These are phyloP conservation scores for Nezara viridula DNA, from an alignment of 2,888 invertebrate species.

Conservation along the genomic window DNA sequence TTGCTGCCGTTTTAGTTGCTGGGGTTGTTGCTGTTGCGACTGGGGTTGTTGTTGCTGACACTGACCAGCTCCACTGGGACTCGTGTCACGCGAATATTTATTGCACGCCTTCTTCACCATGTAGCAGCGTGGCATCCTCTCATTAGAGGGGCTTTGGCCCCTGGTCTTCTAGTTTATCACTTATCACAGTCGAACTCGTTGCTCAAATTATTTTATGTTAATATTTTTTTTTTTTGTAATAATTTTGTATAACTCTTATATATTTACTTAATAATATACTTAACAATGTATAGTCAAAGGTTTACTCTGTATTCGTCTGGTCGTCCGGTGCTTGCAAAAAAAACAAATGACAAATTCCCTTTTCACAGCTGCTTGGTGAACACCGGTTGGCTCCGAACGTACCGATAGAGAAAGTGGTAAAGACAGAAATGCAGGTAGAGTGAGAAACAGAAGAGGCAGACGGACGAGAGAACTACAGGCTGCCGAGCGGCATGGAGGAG, in stretches of 20 bases:
- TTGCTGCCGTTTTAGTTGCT: constrained; percentile 44
- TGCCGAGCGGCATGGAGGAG: constrained; percentile 47
- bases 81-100: constrained; percentile 64
- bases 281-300: constrained; percentile 44
- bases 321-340: constrained; percentile 42
- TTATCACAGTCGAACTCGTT: constrained; percentile 60
- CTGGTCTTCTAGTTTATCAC: constrained; percentile 40
- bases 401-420: constrained; percentile 58
- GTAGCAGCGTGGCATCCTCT: constrained; percentile 82
- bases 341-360: constrained; percentile 5
- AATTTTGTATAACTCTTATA: constrained; percentile 28
- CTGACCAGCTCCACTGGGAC: constrained; percentile 46
- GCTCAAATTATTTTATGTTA: constrained; percentile 40
- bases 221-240: not conserved
- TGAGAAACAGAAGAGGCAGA: constrained; percentile 56
- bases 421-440: constrained; percentile 60
- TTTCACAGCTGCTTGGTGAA: constrained; percentile 36
- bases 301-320: constrained; percentile 31
- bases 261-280: not conserved
- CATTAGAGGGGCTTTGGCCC: constrained; percentile 63
- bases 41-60: constrained; percentile 47
- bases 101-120: constrained; percentile 69
- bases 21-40: constrained; percentile 6
- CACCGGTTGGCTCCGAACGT: constrained; percentile 31
- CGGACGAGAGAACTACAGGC: constrained; percentile 52